These are phyloP conservation scores for Cantharis rufa DNA, from an alignment of 2,888 invertebrate genomes.

Conservation along the genomic window DNA sequence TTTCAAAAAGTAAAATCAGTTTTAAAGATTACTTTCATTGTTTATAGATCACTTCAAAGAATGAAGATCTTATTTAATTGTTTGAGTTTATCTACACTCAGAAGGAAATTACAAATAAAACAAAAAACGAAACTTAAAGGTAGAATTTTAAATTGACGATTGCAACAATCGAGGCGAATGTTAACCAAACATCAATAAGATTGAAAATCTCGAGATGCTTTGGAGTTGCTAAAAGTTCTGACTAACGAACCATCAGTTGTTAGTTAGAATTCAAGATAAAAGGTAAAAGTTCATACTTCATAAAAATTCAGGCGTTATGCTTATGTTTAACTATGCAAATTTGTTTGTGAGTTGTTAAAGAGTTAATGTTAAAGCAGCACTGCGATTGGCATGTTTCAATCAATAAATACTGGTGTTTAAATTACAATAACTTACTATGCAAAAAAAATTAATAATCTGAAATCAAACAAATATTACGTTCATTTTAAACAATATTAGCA, in stretches of 20 bases:
- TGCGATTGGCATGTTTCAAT: neutral
- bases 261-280: neutral
- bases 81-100: neutral
- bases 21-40: neutral
- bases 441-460: neutral
- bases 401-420: neutral
- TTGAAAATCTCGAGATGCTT: constrained; percentile 11
- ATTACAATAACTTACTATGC: neutral
- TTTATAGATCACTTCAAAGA: neutral
- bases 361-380: no score
- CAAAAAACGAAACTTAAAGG: neutral
- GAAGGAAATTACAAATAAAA: neutral
- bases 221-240: constrained; percentile 4
- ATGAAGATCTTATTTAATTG: neutral
- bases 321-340: neutral
- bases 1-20: neutral
- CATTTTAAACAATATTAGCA: neutral
- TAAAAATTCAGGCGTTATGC: constrained; percentile 7
- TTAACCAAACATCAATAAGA: constrained; percentile 2
- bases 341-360: neutral
- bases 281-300: neutral
- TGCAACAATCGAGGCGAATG: constrained; percentile 7
- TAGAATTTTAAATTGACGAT: constrained; percentile 9
- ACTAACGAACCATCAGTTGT: constrained; percentile 14
- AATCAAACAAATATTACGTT: neutral